Conservation (phyloP, 2,797 vertebrate species). For the Enteromius anoplus region DNA sequence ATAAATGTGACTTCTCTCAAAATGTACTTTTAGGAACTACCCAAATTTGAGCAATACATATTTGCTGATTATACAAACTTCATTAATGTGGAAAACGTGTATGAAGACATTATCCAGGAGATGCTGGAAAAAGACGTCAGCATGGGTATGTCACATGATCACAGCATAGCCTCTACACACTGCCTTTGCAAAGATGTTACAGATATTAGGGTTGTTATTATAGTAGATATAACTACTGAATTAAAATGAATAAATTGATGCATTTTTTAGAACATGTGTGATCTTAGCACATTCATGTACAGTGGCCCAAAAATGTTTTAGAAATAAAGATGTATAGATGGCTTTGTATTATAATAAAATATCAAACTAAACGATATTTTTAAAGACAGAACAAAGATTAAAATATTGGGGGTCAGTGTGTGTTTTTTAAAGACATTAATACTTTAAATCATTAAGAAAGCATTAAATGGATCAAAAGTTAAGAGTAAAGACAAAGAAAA, state of each 20-base stretch:
- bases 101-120: slow-evolving; percentile 86
- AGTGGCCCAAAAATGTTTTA: not conserved
- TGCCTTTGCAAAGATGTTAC: not conserved
- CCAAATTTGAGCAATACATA: slow-evolving; percentile 83
- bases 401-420: not conserved
- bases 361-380: not conserved
- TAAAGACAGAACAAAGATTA: not conserved
- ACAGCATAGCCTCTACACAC: not conserved
- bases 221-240: not conserved
- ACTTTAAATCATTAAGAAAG: not conserved
- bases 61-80: slow-evolving; percentile 83
- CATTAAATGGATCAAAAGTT: not conserved
- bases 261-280: not conserved
- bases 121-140: slow-evolving; percentile 82
- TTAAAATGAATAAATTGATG: not conserved
- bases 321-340: not conserved
- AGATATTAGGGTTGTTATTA: not conserved
- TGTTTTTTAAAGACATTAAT: not conserved
- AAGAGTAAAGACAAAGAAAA: not conserved
- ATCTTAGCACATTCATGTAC: not conserved
- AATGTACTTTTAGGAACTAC: slow-evolving; percentile 79
- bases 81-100: slow-evolving; percentile 89
- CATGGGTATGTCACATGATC: slow-evolving; percentile 78
- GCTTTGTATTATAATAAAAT: not conserved
- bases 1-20: not conserved